Percentiles rank a stretch among this genome's conserved stretches.
Conservation (phyloP, 2,888 invertebrate species). For the Thera obeliscata region DNA sequence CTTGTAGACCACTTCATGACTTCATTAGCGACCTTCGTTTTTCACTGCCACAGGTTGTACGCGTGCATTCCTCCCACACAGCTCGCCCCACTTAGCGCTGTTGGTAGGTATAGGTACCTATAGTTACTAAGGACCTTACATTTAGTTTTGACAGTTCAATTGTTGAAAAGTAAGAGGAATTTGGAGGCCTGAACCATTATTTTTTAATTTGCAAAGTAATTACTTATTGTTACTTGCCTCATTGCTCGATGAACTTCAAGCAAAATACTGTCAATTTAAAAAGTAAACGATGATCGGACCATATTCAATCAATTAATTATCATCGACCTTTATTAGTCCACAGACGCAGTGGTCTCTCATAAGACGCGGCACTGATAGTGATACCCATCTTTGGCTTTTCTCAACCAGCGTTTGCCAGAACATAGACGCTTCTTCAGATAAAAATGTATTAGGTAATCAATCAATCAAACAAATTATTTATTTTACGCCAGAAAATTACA, state of each 20-base stretch:
- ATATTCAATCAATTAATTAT: too few relatives aligned
- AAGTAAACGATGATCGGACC: too few relatives aligned
- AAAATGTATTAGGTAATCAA: neutral
- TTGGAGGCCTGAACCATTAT: neutral
- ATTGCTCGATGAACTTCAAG: too few relatives aligned
- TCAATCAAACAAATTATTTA: too few relatives aligned
- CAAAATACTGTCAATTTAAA: too few relatives aligned
- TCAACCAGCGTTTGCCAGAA: too few relatives aligned
- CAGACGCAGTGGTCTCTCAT: too few relatives aligned
- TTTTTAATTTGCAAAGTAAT: neutral
- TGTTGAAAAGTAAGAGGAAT: neutral
- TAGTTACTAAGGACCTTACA: neutral
- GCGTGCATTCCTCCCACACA: slow-evolving; percentile 31
- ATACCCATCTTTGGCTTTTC: too few relatives aligned
- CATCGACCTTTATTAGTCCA: too few relatives aligned
- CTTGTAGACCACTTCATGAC: slow-evolving; percentile 15
- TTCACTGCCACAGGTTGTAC: slow-evolving; percentile 37
- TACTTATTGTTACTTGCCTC: neutral
- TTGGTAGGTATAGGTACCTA: neutral
- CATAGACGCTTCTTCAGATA: neutral
- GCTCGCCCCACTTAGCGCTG: slow-evolving; percentile 18
- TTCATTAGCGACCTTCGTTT: slow-evolving; percentile 35
- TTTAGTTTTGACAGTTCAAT: neutral
- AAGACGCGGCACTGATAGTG: too few relatives aligned
- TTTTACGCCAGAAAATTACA: too few relatives aligned